Base-by-base conservation (phyloP, 2,888 invertebrate genomes). In the Drosophila prolongata region DNA sequence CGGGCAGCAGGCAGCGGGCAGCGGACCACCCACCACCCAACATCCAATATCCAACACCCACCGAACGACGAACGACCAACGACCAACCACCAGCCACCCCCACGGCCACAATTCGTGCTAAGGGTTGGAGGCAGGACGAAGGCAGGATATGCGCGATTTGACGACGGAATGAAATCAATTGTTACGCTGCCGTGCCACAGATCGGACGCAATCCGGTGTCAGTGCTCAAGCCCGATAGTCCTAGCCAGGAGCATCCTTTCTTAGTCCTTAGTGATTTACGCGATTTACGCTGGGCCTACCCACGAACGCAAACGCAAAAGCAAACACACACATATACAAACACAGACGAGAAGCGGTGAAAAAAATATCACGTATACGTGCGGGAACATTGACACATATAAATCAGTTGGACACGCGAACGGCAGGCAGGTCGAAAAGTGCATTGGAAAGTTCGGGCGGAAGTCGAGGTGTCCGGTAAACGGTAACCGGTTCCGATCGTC, bases 401-500 rank as follows among this genome's bases (percentile, higher is more conserved):
- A 79, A 77, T 81, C 72, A 80, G 77, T 78, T 70, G 71, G 68
- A 73, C 75, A 73, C 75, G 58, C 70, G 68, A 64, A 59, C 67
- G 67, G 60, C 75, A 50, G 70, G 58, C 71, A 70, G 78, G 71
- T 67, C 77, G 74, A 75, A 42, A 79, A 85, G 78, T 89, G 80
- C 90, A 89, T 90, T 85, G 82, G 82, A 86, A 90, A 91, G 90
- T 91, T 90, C 87, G 79, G 65, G 89, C 92, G 92, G 92, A 92
- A 92, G 92, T 90, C 89, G 91, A 92, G 92, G 92, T 92, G 92
- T 92, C 92, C 92, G 92, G 92, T 92, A 92, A 71, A 92, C 92
- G 92, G 92, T 92, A 92, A 92, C 92, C 92, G 92, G 92, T 92
- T 92, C 92, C 92, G 92, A 92, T 92, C 92, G 91, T 92, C 92